Evolutionary conservation across 2,888 invertebrate species (phyloP).

Genomic region (Acrocera orbiculus): DNA sequence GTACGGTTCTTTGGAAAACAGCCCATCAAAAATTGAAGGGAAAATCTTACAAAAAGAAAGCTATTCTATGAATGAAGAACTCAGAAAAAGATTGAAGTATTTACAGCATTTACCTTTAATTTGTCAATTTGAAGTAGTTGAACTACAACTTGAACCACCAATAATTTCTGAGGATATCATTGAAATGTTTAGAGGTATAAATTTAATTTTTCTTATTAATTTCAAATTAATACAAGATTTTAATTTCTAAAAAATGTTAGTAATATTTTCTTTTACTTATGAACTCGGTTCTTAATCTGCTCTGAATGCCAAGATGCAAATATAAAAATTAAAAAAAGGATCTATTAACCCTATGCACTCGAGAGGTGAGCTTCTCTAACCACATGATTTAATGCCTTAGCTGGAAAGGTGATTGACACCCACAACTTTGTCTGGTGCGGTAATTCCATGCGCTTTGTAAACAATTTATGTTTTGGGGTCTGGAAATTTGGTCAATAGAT

Average conservation of each 20-base stretch:
- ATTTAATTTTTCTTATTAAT: not conserved
- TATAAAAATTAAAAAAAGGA: too few relatives aligned
- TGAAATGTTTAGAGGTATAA: conserved; percentile 46
- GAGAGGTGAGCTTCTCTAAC: too few relatives aligned
- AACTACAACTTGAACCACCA: conserved; percentile 62
- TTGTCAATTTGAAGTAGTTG: conserved; percentile 79
- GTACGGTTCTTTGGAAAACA: conserved; percentile 63
- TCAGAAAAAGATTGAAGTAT: conserved; percentile 56
- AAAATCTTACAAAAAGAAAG: conserved; percentile 75
- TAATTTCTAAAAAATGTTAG: not conserved
- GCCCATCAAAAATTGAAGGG: conserved; percentile 56
- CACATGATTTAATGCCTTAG: too few relatives aligned
- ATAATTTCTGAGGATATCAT: conserved; percentile 50
- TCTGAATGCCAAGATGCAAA: too few relatives aligned
- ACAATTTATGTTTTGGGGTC: too few relatives aligned
- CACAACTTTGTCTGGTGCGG: too few relatives aligned
- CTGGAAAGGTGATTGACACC: too few relatives aligned
- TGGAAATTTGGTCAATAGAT: too few relatives aligned
- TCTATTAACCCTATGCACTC: too few relatives aligned
- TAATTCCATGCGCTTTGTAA: too few relatives aligned
- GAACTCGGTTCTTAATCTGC: too few relatives aligned
- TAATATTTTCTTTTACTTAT: not conserved
- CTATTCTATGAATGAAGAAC: conserved; percentile 66
- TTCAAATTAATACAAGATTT: not conserved
- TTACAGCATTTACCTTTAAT: conserved; percentile 77